phyloP scores from a whole-genome alignment of 1,140 invertebrate species.

The Ceratoteleas bidentatus region DNA sequence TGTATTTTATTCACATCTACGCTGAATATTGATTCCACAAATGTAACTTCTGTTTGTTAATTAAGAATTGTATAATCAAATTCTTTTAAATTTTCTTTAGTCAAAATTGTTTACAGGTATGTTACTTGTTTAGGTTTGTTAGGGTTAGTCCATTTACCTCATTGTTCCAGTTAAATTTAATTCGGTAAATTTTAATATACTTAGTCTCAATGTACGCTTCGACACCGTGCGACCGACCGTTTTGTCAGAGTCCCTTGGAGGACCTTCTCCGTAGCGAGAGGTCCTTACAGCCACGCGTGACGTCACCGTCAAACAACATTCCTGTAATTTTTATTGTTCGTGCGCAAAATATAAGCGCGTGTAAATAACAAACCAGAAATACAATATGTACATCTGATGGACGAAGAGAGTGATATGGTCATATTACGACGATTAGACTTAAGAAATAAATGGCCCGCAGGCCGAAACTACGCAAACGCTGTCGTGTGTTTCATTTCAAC shows the following conservation, averaged over 20 bases:
- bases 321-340: slow-evolving; percentile 67
- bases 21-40: no score
- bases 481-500: slow-evolving; percentile 42
- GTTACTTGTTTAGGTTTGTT: no score
- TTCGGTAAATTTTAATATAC: no score
- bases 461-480: slow-evolving; percentile 41
- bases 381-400: slow-evolving; percentile 60
- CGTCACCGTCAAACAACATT: slow-evolving; percentile 61
- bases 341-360: slow-evolving; percentile 58
- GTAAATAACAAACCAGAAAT: slow-evolving; percentile 62
- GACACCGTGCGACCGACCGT: slow-evolving; percentile 33
- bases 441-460: slow-evolving; percentile 57
- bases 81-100: no score
- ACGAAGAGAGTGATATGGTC: slow-evolving; percentile 59
- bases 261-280: slow-evolving; percentile 43
- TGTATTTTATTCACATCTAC: no score
- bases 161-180: no score
- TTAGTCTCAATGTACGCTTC: no score
- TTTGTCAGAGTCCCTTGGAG: slow-evolving; percentile 51
- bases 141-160: no score
- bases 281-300: slow-evolving; percentile 64
- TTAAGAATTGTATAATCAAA: no score
- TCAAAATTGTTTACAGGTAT: no score
- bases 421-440: slow-evolving; percentile 56
- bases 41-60: no score